Conservation (phyloP, 2,888 invertebrate genomes). For the Metacarcinus magister region DNA sequence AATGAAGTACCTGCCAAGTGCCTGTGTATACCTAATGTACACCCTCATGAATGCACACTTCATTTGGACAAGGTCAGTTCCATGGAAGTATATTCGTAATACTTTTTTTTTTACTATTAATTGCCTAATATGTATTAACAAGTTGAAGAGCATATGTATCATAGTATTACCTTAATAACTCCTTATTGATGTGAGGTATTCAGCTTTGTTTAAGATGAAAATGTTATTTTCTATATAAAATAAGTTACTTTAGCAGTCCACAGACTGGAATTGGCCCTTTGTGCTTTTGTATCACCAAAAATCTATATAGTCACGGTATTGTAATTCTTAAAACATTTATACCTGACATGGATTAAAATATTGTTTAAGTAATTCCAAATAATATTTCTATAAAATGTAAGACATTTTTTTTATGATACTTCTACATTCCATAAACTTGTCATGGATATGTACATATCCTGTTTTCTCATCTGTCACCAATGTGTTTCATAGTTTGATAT, state of each 20-base stretch:
- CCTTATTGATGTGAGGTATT: background rate
- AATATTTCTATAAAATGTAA: too few species aligned
- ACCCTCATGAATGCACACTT: constrained; percentile 64
- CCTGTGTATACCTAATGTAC: constrained; percentile 39
- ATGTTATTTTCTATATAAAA: background rate
- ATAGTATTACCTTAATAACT: background rate
- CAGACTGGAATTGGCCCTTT: too few species aligned
- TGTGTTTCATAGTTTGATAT: background rate
- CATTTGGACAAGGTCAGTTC: constrained; percentile 60
- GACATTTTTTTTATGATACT: too few species aligned
- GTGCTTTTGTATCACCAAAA: too few species aligned
- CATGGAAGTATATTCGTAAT: background rate
- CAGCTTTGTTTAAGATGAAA: background rate
- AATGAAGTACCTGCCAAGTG: constrained; percentile 53
- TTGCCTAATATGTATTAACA: background rate
- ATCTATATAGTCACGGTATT: too few species aligned
- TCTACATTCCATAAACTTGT: background rate
- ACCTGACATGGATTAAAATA: too few species aligned
- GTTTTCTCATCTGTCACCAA: background rate
- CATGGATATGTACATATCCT: background rate
- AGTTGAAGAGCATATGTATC: background rate
- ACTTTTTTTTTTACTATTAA: background rate
- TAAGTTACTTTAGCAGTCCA: background rate
- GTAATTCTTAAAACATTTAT: too few species aligned
- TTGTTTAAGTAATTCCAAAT: too few species aligned